A percentile compares a stretch with the other conserved stretches of the same genome.
phyloP scores from a whole-genome alignment of 2,888 invertebrate species.

The Hypomecis punctinalis region DNA sequence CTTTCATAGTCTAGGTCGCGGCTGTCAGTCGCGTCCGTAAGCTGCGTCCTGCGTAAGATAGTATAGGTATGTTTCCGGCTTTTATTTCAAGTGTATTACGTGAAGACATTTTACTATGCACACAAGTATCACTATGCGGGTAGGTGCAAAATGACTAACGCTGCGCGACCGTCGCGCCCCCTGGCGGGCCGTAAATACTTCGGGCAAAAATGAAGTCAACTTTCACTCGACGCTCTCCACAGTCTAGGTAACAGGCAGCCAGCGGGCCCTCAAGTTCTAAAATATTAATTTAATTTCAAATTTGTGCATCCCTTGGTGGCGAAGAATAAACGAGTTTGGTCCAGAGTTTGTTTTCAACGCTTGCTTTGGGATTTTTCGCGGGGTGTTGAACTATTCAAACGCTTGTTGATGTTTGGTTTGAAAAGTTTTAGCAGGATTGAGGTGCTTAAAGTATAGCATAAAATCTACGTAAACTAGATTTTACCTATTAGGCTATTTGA shows the following conservation, averaged over 20 bases:
- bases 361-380: slow-evolving; percentile 15
- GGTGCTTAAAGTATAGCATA: background rate
- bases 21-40: too few species aligned
- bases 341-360: slow-evolving; percentile 27
- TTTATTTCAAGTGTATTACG: background rate
- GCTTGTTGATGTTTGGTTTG: background rate
- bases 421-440: background rate
- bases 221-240: slow-evolving; percentile 52
- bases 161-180: slow-evolving; percentile 50
- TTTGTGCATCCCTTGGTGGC: slow-evolving; percentile 27
- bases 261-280: slow-evolving; percentile 32
- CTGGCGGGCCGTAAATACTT: slow-evolving; percentile 57
- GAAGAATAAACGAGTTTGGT: slow-evolving; percentile 31
- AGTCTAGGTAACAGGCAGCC: slow-evolving; percentile 40
- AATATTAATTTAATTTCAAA: slow-evolving; percentile 38
- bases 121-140: slow-evolving; percentile 14
- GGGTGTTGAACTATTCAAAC: slow-evolving; percentile 21
- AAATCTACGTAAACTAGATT: too few species aligned
- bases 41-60: too few species aligned
- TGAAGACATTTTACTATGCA: slow-evolving; percentile 10
- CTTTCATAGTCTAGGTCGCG: too few species aligned
- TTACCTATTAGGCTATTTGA: too few species aligned
- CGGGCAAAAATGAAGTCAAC: slow-evolving; percentile 61
- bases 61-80: too few species aligned
- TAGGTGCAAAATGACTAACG: slow-evolving; percentile 41